These are phyloP conservation scores for Ferdinandea cuprea DNA, from an alignment of 2,888 invertebrate species.

Conservation along the genomic window DNA sequence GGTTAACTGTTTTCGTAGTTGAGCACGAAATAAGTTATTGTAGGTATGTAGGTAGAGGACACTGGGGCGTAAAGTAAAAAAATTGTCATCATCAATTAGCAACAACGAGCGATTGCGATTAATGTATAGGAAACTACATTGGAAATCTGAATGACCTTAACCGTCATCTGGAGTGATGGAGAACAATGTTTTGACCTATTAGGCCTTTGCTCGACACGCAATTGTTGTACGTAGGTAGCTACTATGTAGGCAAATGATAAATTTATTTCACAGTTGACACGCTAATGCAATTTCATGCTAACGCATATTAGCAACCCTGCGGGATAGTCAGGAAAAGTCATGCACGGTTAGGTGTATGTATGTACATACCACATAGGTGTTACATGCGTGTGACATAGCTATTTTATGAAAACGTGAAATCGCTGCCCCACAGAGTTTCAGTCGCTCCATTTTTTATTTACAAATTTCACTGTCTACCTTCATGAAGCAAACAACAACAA, in stretches of 20 bases:
- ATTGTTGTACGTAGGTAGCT: constrained; percentile 11
- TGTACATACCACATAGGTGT: neutral
- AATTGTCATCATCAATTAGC: constrained; percentile 64
- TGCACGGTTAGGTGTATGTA: constrained; percentile 10
- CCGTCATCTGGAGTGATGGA: constrained; percentile 52
- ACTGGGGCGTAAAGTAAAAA: constrained; percentile 65
- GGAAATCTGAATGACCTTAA: constrained; percentile 66
- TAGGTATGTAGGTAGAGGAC: constrained; percentile 35
- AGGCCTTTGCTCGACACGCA: constrained; percentile 58
- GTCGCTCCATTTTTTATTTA: constrained; percentile 55
- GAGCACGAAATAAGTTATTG: constrained; percentile 31
- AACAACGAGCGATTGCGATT: constrained; percentile 34
- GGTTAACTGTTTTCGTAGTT: constrained; percentile 28
- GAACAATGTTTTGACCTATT: constrained; percentile 60
- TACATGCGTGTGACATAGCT: constrained; percentile 61
- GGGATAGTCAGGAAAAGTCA: constrained; percentile 18
- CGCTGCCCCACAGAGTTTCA: constrained; percentile 46
- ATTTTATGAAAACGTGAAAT: constrained; percentile 54
- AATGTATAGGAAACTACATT: constrained; percentile 45
- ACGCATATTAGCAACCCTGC: constrained; percentile 61
- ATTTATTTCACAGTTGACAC: constrained; percentile 68
- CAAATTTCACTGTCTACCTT: constrained; percentile 55
- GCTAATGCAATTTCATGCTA: constrained; percentile 72
- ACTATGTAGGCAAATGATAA: constrained; percentile 64
- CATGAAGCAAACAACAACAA: constrained; percentile 29